Conservation (phyloP, 2,113 vertebrate genomes). For the Gallinago jamesoni region DNA sequence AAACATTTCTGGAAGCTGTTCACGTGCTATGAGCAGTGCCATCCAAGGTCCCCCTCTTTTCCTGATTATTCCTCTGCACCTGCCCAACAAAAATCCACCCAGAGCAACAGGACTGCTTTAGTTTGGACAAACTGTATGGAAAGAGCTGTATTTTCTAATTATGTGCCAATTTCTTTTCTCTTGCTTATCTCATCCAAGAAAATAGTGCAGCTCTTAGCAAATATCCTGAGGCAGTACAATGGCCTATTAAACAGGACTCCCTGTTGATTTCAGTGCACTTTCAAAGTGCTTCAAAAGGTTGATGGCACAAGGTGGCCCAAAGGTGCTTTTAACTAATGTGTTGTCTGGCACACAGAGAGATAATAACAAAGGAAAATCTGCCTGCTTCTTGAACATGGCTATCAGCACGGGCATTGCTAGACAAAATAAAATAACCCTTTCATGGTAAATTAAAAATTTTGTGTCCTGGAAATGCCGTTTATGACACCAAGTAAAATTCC, state of each 20-base stretch:
- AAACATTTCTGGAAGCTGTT: neutral
- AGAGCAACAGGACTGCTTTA: neutral
- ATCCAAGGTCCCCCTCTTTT: neutral
- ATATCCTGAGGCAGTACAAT: neutral
- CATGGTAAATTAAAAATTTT: neutral
- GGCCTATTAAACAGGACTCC: constrained; percentile 14
- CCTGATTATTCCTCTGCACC: neutral
- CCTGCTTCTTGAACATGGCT: neutral
- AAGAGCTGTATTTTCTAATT: constrained; percentile 3
- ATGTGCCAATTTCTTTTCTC: neutral
- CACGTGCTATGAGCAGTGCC: neutral
- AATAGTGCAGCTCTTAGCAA: neutral
- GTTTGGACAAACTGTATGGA: neutral
- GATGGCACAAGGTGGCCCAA: neutral
- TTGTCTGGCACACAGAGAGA: neutral
- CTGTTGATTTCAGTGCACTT: neutral
- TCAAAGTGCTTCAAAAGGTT: neutral
- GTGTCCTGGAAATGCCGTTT: neutral
- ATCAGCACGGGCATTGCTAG: neutral
- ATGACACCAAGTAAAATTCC: neutral
- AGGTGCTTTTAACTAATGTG: neutral
- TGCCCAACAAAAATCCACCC: neutral
- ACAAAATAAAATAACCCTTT: neutral
- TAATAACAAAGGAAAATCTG: neutral
- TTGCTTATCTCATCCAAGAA: neutral